These are phyloP conservation scores for Napeogenes sylphis DNA, from an alignment of 2,888 invertebrate species.

Conservation along the genomic window DNA sequence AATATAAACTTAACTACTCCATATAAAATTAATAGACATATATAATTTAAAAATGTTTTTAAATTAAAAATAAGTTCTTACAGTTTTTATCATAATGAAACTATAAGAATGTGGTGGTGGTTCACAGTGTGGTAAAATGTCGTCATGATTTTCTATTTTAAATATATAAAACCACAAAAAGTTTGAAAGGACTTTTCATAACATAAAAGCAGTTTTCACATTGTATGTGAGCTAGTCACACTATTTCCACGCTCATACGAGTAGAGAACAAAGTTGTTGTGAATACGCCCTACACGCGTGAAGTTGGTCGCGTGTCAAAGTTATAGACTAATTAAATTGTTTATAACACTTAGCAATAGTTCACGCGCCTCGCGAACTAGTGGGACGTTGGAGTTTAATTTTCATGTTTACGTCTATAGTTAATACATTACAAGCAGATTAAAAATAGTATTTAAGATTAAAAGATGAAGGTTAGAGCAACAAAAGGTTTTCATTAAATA, in stretches of 20 bases:
- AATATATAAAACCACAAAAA: constrained; percentile 2
- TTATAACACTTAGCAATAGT: constrained; percentile 48
- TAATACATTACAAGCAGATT: no score
- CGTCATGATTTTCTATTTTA: not conserved
- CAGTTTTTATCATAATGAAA: no score
- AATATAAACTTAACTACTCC: not conserved
- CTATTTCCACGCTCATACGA: constrained; percentile 14
- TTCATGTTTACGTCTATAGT: not conserved
- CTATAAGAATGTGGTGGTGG: no score
- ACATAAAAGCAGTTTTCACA: constrained; percentile 2
- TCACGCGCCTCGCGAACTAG: constrained; percentile 32
- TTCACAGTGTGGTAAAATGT: not conserved
- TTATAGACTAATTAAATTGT: constrained; percentile 58
- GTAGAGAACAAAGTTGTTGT: constrained; percentile 12
- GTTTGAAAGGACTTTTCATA: not conserved
- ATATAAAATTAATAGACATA: not conserved
- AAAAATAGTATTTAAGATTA: no score
- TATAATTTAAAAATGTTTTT: not conserved
- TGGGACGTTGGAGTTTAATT: constrained; percentile 1
- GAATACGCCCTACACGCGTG: constrained; percentile 10
- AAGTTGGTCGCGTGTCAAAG: constrained; percentile 29
- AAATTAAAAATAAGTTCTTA: no score
- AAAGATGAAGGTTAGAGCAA: no score
- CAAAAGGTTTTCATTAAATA: no score
- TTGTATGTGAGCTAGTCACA: constrained; percentile 8